Percentiles rank a stretch among this genome's conserved stretches.
Conservation (phyloP, 2,888 invertebrate genomes). For the Embidobia sp. region DNA sequence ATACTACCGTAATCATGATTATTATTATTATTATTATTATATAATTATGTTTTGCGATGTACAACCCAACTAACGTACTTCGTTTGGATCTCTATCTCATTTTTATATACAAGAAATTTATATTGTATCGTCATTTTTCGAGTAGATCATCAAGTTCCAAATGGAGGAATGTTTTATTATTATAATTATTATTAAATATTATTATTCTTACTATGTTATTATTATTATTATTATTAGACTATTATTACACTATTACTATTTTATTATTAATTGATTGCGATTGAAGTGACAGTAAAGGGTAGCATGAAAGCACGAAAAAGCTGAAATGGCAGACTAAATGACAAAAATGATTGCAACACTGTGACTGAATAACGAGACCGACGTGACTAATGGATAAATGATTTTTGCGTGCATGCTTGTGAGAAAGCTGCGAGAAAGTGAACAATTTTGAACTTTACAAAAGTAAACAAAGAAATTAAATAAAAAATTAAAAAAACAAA, state of each 20-base stretch:
- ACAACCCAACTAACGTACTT: conserved; percentile 15
- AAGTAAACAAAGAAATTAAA: conserved; percentile 28
- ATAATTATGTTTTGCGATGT: conserved; percentile 9
- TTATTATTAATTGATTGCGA: conserved; percentile 22
- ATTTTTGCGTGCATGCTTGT: conserved; percentile 3
- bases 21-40: conserved; percentile 10
- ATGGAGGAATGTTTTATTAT: conserved; percentile 18
- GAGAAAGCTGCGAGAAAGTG: conserved; percentile 1
- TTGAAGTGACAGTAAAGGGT: conserved; percentile 54
- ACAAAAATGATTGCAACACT: conserved; percentile 73
- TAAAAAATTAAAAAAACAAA: conserved; percentile 28
- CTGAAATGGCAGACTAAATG: conserved; percentile 68
- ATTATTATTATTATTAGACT: too few species aligned
- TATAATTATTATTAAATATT: too few species aligned
- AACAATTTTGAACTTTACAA: conserved; percentile 38
- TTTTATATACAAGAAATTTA: conserved; percentile 42
- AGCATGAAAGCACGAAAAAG: conserved; percentile 64
- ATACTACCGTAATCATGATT: conserved; percentile 13
- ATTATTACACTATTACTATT: too few species aligned
- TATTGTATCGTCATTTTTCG: too few species aligned
- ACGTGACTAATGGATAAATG: conserved; percentile 68
- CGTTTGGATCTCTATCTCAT: conserved; percentile 29
- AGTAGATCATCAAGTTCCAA: conserved; percentile 23
- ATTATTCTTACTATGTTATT: too few species aligned
- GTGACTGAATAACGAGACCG: conserved; percentile 67